Base-by-base conservation (phyloP, 2,113 vertebrate genomes). In the Mus spicilegus region DNA sequence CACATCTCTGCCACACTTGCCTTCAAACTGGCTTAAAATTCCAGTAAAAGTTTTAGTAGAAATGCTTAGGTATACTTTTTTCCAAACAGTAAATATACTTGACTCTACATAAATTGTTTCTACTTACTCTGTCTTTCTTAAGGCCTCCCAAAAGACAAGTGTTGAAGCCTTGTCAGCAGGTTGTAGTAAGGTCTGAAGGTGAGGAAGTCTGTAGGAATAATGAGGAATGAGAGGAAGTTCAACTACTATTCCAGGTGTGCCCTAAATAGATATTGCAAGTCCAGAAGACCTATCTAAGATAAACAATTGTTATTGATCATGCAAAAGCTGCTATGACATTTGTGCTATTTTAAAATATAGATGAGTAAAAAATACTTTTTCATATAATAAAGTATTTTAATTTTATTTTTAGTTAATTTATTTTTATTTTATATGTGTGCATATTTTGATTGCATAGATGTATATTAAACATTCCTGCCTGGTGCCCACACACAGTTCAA, bases 131-230 rank as follows among this genome's bases (percentile, higher is more conserved):
- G 26, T 58, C 69, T 42, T 28, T 42, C 17, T 58, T 14, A 58
- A 58, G 2, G 36, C 12, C 7, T 39, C 30, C 26, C 28, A 3
- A 8, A 61, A 22, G 65, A 17, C 0, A 30, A 30, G 1, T n/a
- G 20, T 72, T 70, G 39, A 72, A 28, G 46, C 22, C 16, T 7
- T 58, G 70, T 58, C 54, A 54, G n/a, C 36, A 73, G 14, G 5
- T 5, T 75, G 3, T 20, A 42, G 9, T 73, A 9, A 5, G 56
- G 12, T 70, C 14, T 17, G 51, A 36, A 17, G 4, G 28, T 28
- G 17, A 30, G 30, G 24, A 17, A 30, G n/a, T 58, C 26, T 58
- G 17, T 7, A 75, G 2, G 14, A 39, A 9, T 56, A 42, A 5
- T 28, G 14, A 73, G 24, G 9, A 42, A 58, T 11, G 26, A 58